Conservation (phyloP, 2,113 vertebrate genomes). For the Rhipidura dahli region DNA sequence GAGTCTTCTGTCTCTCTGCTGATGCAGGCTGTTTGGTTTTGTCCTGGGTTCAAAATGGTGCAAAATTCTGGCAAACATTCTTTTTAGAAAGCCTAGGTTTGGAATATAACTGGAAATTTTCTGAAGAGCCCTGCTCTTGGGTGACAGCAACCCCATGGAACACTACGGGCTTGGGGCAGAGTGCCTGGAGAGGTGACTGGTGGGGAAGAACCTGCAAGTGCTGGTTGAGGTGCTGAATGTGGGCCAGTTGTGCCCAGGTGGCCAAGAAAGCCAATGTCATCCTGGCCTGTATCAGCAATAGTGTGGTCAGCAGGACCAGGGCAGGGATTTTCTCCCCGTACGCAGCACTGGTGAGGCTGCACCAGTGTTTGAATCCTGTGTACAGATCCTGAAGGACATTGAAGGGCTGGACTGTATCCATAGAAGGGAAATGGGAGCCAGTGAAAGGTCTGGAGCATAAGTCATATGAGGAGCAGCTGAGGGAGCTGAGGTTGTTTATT, state of each 20-base stretch:
- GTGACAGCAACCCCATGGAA: neutral
- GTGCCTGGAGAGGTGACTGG: neutral
- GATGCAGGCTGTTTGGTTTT: neutral
- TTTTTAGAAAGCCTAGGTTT: neutral
- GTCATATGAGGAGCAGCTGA: neutral
- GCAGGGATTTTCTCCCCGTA: fast-evolving
- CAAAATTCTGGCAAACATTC: neutral
- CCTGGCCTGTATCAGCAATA: fast-evolving
- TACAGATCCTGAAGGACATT: neutral
- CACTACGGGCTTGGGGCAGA: neutral
- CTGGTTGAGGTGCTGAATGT: fast-evolving
- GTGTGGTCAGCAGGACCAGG: fast-evolving
- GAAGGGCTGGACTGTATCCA: neutral
- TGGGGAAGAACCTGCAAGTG: neutral
- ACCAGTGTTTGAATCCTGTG: neutral
- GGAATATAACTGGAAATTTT: neutral
- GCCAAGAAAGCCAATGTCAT: fast-evolving
- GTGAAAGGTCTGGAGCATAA: neutral
- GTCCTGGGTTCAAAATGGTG: neutral
- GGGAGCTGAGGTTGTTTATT: neutral
- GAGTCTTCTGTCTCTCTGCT: neutral
- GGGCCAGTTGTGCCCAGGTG: neutral
- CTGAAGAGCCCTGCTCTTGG: neutral
- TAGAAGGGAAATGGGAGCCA: fast-evolving
- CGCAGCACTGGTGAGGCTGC: fast-evolving